Conservation (phyloP, 2,888 invertebrate species). For the Prosopocoilus inquinatus region DNA sequence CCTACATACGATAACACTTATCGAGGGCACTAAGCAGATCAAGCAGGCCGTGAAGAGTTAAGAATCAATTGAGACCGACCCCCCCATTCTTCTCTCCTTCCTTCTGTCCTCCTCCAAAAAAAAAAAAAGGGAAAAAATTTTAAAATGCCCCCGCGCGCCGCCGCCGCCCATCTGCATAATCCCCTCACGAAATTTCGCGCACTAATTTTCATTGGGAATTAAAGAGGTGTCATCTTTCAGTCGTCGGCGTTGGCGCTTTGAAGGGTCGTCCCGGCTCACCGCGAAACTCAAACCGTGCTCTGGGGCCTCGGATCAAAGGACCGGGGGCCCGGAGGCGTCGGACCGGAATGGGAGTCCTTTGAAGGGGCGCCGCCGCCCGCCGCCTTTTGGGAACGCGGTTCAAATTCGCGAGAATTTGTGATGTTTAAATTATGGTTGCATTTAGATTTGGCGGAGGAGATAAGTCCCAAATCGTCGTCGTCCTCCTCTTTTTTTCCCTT, state of each 20-base stretch:
- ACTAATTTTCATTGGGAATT: conserved; percentile 50
- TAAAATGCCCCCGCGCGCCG: too few relatives aligned
- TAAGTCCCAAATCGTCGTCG: not conserved
- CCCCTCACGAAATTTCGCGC: conserved; percentile 43
- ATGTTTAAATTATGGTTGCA: conserved; percentile 43
- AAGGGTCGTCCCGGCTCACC: conserved; percentile 34
- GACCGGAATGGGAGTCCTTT: conserved; percentile 45
- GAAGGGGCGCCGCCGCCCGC: conserved; percentile 37
- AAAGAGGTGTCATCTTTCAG: conserved; percentile 50
- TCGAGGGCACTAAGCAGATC: conserved; percentile 2
- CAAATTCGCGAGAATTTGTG: conserved; percentile 35
- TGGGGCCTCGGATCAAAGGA: conserved; percentile 32
- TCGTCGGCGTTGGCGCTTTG: conserved; percentile 43
- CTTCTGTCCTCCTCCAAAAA: not conserved
- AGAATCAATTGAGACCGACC: conserved; percentile 8
- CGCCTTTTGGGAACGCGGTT: conserved; percentile 28
- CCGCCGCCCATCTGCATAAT: not conserved
- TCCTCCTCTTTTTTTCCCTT: too few relatives aligned
- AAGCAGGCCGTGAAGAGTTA: conserved; percentile 9
- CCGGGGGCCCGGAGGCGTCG: conserved; percentile 39
- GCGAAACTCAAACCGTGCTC: conserved; percentile 43
- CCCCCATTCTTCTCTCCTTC: conserved; percentile 3
- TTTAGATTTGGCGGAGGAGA: conserved; percentile 29
- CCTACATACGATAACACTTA: not conserved
- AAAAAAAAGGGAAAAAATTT: too few relatives aligned